Evolutionary conservation across 2,888 invertebrate genomes (phyloP).

Genomic region (Alitta virens): DNA sequence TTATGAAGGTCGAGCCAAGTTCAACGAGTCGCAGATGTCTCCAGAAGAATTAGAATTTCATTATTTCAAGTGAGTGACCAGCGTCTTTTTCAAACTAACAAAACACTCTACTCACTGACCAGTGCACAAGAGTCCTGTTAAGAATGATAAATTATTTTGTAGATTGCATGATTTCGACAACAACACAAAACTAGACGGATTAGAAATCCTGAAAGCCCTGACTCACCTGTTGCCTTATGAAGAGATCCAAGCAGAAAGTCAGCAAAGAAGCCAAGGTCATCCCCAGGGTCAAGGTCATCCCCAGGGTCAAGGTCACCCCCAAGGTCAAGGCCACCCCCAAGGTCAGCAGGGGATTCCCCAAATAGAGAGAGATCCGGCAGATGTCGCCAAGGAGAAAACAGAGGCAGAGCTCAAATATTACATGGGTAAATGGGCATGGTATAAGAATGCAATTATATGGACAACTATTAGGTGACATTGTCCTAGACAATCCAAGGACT

Average conservation of each 20-base stretch:
- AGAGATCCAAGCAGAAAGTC: slow-evolving; percentile 34
- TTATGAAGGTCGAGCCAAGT: slow-evolving; percentile 66
- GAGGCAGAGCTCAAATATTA: slow-evolving; percentile 45
- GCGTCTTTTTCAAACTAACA: too few relatives aligned
- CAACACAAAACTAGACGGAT: slow-evolving; percentile 83
- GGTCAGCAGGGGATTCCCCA: too few relatives aligned
- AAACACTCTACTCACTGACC: too few relatives aligned
- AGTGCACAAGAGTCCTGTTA: too few relatives aligned
- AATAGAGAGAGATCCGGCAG: not conserved
- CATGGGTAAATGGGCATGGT: too few relatives aligned
- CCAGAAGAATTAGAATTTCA: slow-evolving; percentile 83
- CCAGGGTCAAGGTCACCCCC: slow-evolving; percentile 2
- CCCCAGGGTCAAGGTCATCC: slow-evolving; percentile 14
- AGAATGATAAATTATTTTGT: slow-evolving; percentile 1
- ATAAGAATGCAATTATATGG: too few relatives aligned
- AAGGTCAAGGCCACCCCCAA: too few relatives aligned
- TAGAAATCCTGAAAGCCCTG: slow-evolving; percentile 82
- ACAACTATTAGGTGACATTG: too few relatives aligned
- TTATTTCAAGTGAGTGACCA: slow-evolving; percentile 69
- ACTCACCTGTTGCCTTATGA: slow-evolving; percentile 67
- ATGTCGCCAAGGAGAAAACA: slow-evolving; percentile 28
- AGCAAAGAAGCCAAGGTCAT: slow-evolving; percentile 5
- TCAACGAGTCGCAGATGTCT: slow-evolving; percentile 66
- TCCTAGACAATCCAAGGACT: too few relatives aligned
- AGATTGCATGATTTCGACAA: slow-evolving; percentile 79